Base-by-base conservation (phyloP, 2,113 vertebrate genomes). In the Clarias macrocephalus region DNA sequence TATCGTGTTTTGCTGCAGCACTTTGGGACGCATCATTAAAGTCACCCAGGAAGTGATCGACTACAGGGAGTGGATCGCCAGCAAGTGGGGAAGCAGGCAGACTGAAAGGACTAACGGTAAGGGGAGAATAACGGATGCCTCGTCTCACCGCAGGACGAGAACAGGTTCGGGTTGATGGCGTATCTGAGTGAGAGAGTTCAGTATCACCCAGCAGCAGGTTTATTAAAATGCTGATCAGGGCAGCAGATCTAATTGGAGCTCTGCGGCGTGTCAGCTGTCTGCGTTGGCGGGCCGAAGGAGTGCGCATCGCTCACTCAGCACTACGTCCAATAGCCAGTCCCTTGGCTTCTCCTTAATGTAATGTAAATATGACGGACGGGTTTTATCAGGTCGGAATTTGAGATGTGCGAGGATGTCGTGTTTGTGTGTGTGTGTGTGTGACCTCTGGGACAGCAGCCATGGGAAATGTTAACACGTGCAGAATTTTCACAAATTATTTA, bases 41-140 rank as follows among this genome's bases (percentile, higher is more conserved):
- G 96, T 99, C 89, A 99, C 97, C 1, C 97, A 98, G 90, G 97
- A 99, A 94, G 98, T 99, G 48, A 97, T 98, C 80, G 94, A 97
- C 0, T 99, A 99, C 90, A 96, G 98, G 93, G 96, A 99, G 42
- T 99, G 98, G 98, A 99, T 99, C 93, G 97, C 97, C 65, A 97
- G 97, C 90, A 97, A 98, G 88, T 99, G 98, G 98, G 97, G 98
- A 70, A 92, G 92, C 90, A 92, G 91, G 87, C 93, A 93, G 70
- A 86, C 88, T 0, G 94, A 95, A 85, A 92, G 90, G 73, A 87
- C 42, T 86, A 88, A 87, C 83, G 95, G 95, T 95, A 92, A 25
- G 48, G 16, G 19, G 21, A 82, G 52, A 77, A 56, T 18, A n/a
- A 52, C 54, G 1, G 25, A 54, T 10, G 16, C 48, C 9, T 7